These are phyloP conservation scores for Lepidonotus clava DNA, from an alignment of 2,888 invertebrate species.

Conservation along the genomic window DNA sequence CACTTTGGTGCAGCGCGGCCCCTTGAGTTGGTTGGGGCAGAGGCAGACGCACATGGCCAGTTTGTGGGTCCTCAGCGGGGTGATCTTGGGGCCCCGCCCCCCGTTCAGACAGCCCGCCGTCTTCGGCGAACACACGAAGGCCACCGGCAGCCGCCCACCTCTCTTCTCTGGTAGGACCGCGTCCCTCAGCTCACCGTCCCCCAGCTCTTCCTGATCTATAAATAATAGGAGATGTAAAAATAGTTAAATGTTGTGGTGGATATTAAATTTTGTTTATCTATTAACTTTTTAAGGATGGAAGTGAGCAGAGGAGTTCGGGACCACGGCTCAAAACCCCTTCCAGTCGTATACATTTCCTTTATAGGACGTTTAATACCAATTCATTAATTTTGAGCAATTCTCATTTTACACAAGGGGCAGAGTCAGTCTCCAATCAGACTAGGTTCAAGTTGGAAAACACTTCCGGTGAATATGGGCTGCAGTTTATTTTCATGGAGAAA, in stretches of 20 bases:
- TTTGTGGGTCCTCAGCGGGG: constrained; percentile 26
- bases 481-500: too few relatives aligned
- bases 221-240: too few relatives aligned
- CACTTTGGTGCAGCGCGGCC: constrained; percentile 43
- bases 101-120: constrained; percentile 41
- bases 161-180: constrained; percentile 1
- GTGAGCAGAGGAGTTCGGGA: too few relatives aligned
- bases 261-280: not conserved
- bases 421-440: too few relatives aligned
- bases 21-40: constrained; percentile 27
- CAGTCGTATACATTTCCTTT: too few relatives aligned
- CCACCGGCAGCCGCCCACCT: constrained; percentile 18
- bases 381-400: too few relatives aligned
- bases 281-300: too few relatives aligned
- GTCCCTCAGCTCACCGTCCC: not conserved
- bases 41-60: constrained; percentile 50
- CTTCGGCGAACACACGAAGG: constrained; percentile 40
- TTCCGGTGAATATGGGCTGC: too few relatives aligned
- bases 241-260: not conserved
- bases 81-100: constrained; percentile 49
- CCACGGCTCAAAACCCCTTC: too few relatives aligned
- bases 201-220: not conserved
- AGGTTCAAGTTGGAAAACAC: too few relatives aligned
- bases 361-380: too few relatives aligned
- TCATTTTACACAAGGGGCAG: too few relatives aligned